Evolutionary conservation across 2,113 vertebrate species (phyloP).

Genomic region (Grus americana): DNA sequence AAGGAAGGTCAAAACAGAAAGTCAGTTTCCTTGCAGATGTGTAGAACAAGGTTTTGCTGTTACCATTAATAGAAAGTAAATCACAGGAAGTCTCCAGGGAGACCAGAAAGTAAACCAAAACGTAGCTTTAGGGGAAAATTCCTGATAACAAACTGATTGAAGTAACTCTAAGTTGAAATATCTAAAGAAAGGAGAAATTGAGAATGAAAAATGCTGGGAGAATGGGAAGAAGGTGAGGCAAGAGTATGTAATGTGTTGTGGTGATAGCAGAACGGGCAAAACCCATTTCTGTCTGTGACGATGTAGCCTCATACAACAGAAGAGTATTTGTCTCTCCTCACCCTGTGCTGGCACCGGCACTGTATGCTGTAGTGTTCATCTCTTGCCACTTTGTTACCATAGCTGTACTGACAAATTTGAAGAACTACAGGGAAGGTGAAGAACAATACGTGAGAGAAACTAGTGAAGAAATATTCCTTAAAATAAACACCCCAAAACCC

Average conservation of each 20-base stretch:
- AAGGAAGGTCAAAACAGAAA: not conserved
- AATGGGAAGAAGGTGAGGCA: not conserved
- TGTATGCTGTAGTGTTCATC: not conserved
- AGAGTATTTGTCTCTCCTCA: not conserved
- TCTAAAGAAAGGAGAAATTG: not conserved
- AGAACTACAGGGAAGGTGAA: not conserved
- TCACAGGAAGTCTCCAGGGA: not conserved
- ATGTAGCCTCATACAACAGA: not conserved
- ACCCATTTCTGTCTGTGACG: not conserved
- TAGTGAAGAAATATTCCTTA: not conserved
- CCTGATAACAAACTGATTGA: not conserved
- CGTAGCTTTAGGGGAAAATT: not conserved
- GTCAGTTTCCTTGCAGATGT: not conserved
- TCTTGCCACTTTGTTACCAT: not conserved
- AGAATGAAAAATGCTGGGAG: not conserved
- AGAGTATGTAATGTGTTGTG: not conserved
- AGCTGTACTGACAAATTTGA: not conserved
- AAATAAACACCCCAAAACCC: not conserved
- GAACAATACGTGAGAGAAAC: not conserved
- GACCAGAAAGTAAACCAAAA: not conserved
- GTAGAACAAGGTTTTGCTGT: slow-evolving; percentile 7
- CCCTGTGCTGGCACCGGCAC: not conserved
- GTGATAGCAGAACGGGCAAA: not conserved
- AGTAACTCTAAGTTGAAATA: not conserved
- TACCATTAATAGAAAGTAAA: not conserved